phyloP scores from a whole-genome alignment of 2,888 invertebrate species.

The Drosophila austrosaltans region DNA sequence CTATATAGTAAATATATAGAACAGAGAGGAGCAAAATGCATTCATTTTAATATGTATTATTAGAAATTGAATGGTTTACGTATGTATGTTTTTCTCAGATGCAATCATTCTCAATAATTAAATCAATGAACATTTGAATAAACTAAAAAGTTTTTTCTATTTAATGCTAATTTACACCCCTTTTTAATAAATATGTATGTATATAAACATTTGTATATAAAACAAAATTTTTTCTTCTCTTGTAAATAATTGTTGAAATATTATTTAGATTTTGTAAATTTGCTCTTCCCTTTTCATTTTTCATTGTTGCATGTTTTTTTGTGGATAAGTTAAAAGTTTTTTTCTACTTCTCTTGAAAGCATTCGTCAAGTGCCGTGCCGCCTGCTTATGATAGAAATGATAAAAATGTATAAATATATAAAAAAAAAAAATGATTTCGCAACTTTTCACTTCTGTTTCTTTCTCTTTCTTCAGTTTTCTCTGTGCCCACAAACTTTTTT shows the following conservation, averaged over 20 bases:
- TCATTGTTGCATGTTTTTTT: neutral
- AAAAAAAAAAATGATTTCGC: conserved; percentile 48
- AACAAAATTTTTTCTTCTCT: too few species aligned
- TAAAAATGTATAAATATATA: conserved; percentile 34
- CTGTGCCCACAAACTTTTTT: conserved; percentile 46
- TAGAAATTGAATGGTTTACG: too few species aligned
- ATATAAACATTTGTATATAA: too few species aligned
- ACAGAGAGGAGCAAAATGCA: too few species aligned
- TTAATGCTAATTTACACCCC: too few species aligned
- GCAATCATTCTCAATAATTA: too few species aligned
- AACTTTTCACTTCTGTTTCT: conserved; percentile 50
- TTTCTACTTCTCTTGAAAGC: neutral
- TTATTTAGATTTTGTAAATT: neutral
- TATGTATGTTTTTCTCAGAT: too few species aligned
- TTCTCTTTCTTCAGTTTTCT: conserved; percentile 11
- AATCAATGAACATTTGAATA: too few species aligned
- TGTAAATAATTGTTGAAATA: neutral
- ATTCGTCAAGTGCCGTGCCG: conserved; percentile 29
- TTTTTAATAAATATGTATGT: too few species aligned
- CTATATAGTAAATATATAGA: too few species aligned
- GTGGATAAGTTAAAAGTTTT: neutral
- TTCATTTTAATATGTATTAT: too few species aligned
- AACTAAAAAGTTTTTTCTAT: too few species aligned
- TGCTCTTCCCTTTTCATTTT: neutral
- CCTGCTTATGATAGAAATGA: conserved; percentile 36